Conservation (phyloP, 2,113 vertebrate species). For the Cephalophus harveyi region DNA sequence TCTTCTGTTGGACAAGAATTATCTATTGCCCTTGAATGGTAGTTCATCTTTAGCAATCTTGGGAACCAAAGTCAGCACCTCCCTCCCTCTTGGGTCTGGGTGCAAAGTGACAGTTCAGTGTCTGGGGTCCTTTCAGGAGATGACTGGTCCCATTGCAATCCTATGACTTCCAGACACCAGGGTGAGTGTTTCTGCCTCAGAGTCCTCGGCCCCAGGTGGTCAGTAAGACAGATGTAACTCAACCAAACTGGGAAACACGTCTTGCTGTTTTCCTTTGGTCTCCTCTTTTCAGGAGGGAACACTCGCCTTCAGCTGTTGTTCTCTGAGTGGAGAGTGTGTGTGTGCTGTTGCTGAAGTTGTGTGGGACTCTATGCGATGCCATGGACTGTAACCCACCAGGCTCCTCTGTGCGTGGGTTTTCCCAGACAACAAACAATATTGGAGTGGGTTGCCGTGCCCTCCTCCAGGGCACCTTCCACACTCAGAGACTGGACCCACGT, state of each 20-base stretch:
- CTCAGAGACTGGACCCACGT: not conserved
- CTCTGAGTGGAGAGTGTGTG: not conserved
- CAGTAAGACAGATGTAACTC: not conserved
- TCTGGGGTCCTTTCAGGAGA: not conserved
- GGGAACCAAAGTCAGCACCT: not conserved
- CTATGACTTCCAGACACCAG: not conserved
- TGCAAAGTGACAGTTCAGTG: rapidly evolving
- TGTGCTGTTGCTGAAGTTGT: not conserved
- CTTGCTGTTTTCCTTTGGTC: not conserved
- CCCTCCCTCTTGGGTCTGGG: rapidly evolving
- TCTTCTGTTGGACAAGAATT: not conserved
- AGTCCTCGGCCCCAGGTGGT: rapidly evolving
- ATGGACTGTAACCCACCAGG: not conserved
- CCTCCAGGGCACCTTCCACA: not conserved
- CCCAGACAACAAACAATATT: not conserved
- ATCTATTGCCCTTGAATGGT: not conserved
- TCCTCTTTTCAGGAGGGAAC: not conserved
- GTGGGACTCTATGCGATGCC: rapidly evolving
- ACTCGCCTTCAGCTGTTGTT: not conserved
- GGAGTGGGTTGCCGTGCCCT: not conserved
- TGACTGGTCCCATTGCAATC: rapidly evolving
- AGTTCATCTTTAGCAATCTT: not conserved
- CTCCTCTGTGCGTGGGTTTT: not conserved
- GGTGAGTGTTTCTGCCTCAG: not conserved
- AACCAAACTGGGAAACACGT: rapidly evolving